phyloP scores from a whole-genome alignment of 2,113 vertebrate genomes.

The Lepus timidus region DNA sequence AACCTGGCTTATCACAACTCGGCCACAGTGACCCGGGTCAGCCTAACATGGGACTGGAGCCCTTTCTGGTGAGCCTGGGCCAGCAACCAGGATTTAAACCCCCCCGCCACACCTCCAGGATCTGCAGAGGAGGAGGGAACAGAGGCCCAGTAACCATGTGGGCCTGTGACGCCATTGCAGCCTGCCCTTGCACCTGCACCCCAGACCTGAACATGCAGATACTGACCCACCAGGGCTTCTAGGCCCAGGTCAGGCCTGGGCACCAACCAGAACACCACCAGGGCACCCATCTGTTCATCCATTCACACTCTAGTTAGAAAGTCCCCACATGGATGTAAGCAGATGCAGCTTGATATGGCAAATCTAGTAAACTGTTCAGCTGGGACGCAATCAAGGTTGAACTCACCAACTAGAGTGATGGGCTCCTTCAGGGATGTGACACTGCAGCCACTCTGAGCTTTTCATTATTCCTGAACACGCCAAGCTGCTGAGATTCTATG shows the following conservation, averaged over 20 bases:
- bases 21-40: slow-evolving; percentile 69
- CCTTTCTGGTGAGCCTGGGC: neutral
- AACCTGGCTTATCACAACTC: neutral
- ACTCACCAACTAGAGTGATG: neutral
- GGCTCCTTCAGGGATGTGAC: neutral
- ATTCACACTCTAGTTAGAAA: neutral
- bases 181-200: neutral
- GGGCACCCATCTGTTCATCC: neutral
- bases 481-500: neutral
- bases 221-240: too few relatives aligned
- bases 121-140: slow-evolving; percentile 12
- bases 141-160: neutral
- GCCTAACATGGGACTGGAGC: neutral
- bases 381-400: neutral
- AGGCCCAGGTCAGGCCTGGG: neutral
- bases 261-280: neutral
- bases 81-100: neutral
- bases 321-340: neutral
- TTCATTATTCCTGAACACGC: neutral
- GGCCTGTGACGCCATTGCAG: neutral
- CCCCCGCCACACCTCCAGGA: neutral
- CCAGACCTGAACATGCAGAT: neutral
- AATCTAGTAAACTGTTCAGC: neutral
- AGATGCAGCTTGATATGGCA: neutral
- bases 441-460: neutral